Base-by-base conservation (phyloP, 1,140 invertebrate species). In the Drosophila ogumai region DNA sequence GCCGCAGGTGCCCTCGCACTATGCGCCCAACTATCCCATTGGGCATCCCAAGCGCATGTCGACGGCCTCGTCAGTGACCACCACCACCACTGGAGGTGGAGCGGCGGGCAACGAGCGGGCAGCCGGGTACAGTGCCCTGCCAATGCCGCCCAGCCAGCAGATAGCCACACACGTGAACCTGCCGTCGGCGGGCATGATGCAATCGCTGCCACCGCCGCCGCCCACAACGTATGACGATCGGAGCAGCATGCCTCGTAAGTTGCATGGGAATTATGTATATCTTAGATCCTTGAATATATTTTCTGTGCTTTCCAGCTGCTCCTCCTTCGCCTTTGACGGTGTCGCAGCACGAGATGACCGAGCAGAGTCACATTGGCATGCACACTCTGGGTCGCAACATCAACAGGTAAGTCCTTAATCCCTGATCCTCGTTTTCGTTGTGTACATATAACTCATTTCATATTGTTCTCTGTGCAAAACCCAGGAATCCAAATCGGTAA, bases 1-100 rank as follows among this genome's bases (percentile, higher is more conserved):
- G 9, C 98, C 98, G 13, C 97, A 97, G 93, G 96, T 99, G 55
- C 98, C 98, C 6, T 97, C 96, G 86, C 98, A 98, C 93, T 99
- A 99, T 93, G 97, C 97, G 13, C 97, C 98, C 8, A 98, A 98
- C 93, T 98, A 98, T 94, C 97, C 98, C 4, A 93, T 97, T 60
- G 96, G 96, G 1, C 96, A 97, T 94, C 95, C 96, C 2, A 93
- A 95, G 81, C 94, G 95, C 67, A 92, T 90, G 91, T 92, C 91
- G 1, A 91, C 91, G 15, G 81, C 88, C 17, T 91, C 91, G 22
- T 88, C 74, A 31, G 56, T 71, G 22, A 91, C 81, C 15, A 84
- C 80, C 43, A 75, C 66, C 17, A 87, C 82, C 3, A 86, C 75
- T 1, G 87, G 79, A 12, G 85, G 82, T 19, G 90, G 86, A 8